These are phyloP conservation scores for Oryzias woworae DNA, from an alignment of 2,113 vertebrate genomes.

Conservation along the genomic window DNA sequence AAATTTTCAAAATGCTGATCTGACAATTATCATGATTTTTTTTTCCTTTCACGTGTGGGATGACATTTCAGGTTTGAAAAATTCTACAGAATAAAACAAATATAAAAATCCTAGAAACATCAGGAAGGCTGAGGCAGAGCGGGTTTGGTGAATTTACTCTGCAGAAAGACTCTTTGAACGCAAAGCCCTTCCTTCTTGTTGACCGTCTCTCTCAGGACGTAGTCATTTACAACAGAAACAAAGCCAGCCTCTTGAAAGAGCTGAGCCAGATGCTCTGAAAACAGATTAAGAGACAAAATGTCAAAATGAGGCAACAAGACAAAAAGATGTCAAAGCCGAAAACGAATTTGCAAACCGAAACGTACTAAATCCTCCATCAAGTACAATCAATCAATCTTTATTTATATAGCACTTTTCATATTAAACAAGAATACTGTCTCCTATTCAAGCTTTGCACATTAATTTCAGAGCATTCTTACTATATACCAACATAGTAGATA, in stretches of 20 bases:
- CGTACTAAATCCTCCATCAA: too few relatives aligned
- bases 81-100: not conserved
- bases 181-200: slow-evolving; percentile 93
- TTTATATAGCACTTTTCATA: too few relatives aligned
- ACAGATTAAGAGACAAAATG: not conserved
- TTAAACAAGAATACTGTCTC: too few relatives aligned
- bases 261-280: slow-evolving; percentile 83
- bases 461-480: too few relatives aligned
- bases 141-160: slow-evolving; percentile 90
- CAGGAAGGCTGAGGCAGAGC: slow-evolving; percentile 21
- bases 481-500: too few relatives aligned
- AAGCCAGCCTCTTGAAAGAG: slow-evolving; percentile 83
- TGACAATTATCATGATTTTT: too few relatives aligned
- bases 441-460: too few relatives aligned
- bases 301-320: not conserved
- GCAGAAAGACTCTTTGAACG: slow-evolving; percentile 91
- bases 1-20: too few relatives aligned
- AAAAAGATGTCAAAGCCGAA: not conserved
- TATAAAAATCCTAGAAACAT: not conserved
- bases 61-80: too few relatives aligned
- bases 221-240: slow-evolving; percentile 81
- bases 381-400: too few relatives aligned
- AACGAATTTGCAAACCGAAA: too few relatives aligned
- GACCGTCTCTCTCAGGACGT: slow-evolving; percentile 90
- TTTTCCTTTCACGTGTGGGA: not conserved